Percentiles rank a stretch among this genome's conserved stretches.
Evolutionary conservation across 2,888 invertebrate species (phyloP).

Genomic region (Tiliacea aurago): DNA sequence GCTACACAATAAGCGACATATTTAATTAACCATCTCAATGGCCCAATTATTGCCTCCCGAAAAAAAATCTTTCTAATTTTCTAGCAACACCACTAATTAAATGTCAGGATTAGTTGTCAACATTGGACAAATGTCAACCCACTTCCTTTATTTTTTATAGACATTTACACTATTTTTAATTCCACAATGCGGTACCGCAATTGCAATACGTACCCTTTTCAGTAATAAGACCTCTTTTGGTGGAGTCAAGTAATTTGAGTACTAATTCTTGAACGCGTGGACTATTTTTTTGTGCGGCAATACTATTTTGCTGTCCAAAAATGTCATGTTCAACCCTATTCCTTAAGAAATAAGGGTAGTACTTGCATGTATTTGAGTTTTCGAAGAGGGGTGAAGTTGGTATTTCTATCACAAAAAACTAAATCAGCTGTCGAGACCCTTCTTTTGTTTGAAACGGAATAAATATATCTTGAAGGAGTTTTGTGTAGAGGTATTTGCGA

Average conservation of each 20-base stretch:
- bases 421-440: slow-evolving; percentile 85
- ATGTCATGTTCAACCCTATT: neutral
- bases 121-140: slow-evolving; percentile 69
- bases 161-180: slow-evolving; percentile 84
- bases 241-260: slow-evolving; percentile 87
- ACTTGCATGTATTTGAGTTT: neutral
- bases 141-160: slow-evolving; percentile 71
- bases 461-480: slow-evolving; percentile 84
- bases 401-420: slow-evolving; percentile 72
- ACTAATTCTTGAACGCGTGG: slow-evolving; percentile 78
- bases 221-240: slow-evolving; percentile 80
- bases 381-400: slow-evolving; percentile 19
- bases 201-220: slow-evolving; percentile 68
- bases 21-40: slow-evolving; percentile 63
- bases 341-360: neutral
- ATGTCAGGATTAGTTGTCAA: slow-evolving; percentile 74
- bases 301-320: neutral
- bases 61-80: slow-evolving; percentile 60
- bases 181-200: slow-evolving; percentile 71
- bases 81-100: slow-evolving; percentile 80
- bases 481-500: slow-evolving; percentile 83
- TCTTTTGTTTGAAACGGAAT: slow-evolving; percentile 83
- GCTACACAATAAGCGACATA: slow-evolving; percentile 30
- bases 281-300: slow-evolving; percentile 45
- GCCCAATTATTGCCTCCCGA: slow-evolving; percentile 38